Percentiles rank a stretch among this genome's conserved stretches.
phyloP scores from a whole-genome alignment of 2,797 vertebrate genomes.

The Rousettus madagascariensis region DNA sequence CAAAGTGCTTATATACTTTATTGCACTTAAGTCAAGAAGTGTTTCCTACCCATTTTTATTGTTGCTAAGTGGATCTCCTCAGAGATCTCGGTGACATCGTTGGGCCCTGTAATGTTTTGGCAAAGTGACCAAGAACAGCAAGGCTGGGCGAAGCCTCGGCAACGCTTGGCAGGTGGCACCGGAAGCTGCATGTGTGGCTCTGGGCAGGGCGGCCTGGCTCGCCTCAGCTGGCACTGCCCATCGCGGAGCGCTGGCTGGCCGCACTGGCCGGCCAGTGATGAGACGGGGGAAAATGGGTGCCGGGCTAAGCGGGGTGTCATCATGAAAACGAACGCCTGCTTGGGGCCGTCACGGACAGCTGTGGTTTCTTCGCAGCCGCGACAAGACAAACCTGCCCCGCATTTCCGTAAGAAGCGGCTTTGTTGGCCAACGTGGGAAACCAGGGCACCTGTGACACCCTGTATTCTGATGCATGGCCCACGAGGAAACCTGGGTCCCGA shows the following conservation, averaged over 20 bases:
- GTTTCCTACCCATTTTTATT: background rate
- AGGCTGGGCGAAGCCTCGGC: background rate
- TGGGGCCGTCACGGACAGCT: background rate
- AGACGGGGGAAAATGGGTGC: background rate
- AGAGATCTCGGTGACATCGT: background rate
- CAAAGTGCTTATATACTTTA: background rate
- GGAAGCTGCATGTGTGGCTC: background rate
- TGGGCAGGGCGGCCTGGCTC: background rate
- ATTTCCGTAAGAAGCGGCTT: too few species aligned
- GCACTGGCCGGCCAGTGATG: fast-evolving
- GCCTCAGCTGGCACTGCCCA: too few species aligned
- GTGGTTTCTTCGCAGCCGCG: background rate
- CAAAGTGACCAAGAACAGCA: background rate
- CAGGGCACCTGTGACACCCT: fast-evolving
- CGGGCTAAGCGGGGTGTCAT: fast-evolving
- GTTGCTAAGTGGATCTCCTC: background rate
- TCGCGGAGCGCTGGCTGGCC: background rate
- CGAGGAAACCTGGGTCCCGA: background rate
- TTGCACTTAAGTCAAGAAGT: background rate
- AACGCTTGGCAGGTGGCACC: background rate
- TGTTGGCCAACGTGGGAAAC: background rate
- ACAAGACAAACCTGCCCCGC: background rate
- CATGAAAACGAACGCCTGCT: background rate
- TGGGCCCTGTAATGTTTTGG: background rate
- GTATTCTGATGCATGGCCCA: fast-evolving